A percentile compares a stretch with the other conserved stretches of the same genome.
Evolutionary conservation across 2,888 invertebrate species (phyloP).

Genomic region (Spicauda simplicius): DNA sequence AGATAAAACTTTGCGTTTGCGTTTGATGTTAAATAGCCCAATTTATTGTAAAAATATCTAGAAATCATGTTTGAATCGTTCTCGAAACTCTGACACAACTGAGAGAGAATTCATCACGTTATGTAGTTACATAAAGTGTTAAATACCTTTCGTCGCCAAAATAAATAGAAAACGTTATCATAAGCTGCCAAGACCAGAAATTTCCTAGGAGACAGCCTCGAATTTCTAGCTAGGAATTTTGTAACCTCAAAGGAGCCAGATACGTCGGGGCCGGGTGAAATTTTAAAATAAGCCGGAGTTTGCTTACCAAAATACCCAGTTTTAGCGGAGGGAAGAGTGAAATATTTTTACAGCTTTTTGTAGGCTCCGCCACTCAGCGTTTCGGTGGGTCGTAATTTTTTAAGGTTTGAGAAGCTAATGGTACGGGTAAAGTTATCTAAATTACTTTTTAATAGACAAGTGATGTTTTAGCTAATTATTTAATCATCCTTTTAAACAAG

Average conservation of each 20-base stretch:
- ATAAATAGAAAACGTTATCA: slow-evolving; percentile 4
- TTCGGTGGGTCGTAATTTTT: background rate
- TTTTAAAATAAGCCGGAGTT: slow-evolving; percentile 6
- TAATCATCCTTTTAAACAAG: too few species aligned
- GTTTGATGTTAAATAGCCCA: too few species aligned
- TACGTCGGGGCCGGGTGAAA: background rate
- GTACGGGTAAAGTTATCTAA: background rate
- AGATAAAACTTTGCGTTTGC: too few species aligned
- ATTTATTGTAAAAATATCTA: too few species aligned
- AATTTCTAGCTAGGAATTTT: background rate
- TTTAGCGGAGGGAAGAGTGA: background rate
- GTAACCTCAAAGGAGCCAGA: slow-evolving; percentile 4
- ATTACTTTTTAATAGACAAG: too few species aligned
- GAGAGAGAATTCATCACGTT: background rate
- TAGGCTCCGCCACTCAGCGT: background rate
- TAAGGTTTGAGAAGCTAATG: background rate
- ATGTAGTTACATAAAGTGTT: background rate
- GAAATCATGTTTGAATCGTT: too few species aligned
- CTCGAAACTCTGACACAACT: too few species aligned
- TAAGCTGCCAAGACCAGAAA: slow-evolving; percentile 1
- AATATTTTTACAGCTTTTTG: background rate
- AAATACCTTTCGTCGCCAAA: background rate
- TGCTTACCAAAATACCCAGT: background rate
- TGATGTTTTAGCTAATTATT: too few species aligned
- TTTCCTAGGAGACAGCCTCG: slow-evolving; percentile 5